phyloP scores from a whole-genome alignment of 2,797 vertebrate genomes.

The Delichon dasypus region DNA sequence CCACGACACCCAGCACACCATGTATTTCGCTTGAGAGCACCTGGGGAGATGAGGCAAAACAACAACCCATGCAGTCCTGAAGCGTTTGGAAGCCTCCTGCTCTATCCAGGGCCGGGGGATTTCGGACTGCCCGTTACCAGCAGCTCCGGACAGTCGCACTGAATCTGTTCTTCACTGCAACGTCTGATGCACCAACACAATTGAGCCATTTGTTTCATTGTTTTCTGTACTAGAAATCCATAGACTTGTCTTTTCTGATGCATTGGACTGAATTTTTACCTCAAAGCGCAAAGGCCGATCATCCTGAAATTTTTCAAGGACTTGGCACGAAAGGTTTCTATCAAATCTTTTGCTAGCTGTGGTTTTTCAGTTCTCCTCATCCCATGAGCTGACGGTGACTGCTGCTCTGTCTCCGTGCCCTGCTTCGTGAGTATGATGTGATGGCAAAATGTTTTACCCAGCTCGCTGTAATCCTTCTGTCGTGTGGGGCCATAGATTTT shows the following conservation, averaged over 20 bases:
- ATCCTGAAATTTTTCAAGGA: conserved; percentile 85
- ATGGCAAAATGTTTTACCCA: conserved; percentile 63
- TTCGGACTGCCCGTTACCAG: conserved; percentile 87
- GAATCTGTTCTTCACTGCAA: conserved; percentile 75
- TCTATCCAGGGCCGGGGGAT: conserved; percentile 51
- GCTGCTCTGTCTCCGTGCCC: conserved; percentile 81
- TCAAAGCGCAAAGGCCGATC: conserved; percentile 87
- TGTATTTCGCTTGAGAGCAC: conserved; percentile 96
- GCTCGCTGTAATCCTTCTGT: conserved; percentile 64
- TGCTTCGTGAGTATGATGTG: conserved; percentile 68
- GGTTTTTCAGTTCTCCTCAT: conserved; percentile 75
- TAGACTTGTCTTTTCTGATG: conserved; percentile 88
- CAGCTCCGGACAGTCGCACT: conserved; percentile 83
- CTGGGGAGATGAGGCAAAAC: conserved; percentile 51
- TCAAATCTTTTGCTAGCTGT: conserved; percentile 85
- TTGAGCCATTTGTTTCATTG: conserved; percentile 89
- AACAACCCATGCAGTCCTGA: conserved; percentile 66
- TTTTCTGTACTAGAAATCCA: conserved; percentile 81
- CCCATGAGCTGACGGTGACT: conserved; percentile 83
- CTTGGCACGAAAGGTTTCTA: conserved; percentile 82
- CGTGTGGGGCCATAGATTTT: conserved; percentile 79
- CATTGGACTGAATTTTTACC: conserved; percentile 94
- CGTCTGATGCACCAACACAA: conserved; percentile 83
- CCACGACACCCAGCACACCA: conserved; percentile 98
- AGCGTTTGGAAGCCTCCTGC: conserved; percentile 57